Evolutionary conservation across 2,888 invertebrate genomes (phyloP).

Genomic region (Harpalus rufipes): DNA sequence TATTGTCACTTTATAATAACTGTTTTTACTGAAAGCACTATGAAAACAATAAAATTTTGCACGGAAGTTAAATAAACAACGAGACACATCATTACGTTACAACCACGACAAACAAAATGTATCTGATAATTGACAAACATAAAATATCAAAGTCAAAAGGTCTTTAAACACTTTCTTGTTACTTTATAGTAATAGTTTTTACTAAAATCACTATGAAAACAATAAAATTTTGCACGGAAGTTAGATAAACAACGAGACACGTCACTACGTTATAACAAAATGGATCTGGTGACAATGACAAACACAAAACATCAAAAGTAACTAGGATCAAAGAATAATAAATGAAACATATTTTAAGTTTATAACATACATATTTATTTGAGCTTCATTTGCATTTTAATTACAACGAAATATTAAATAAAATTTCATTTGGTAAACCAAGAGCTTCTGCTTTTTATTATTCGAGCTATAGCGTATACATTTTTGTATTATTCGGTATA

Average conservation of each 20-base stretch:
- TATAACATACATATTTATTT: constrained; percentile 93
- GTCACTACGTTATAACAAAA: not conserved
- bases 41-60: too few relatives aligned
- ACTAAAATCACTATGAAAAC: too few relatives aligned
- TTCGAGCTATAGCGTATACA: constrained; percentile 86
- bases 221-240: too few relatives aligned
- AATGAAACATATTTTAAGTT: constrained; percentile 80
- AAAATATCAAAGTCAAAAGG: not conserved
- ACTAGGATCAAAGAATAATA: constrained; percentile 68
- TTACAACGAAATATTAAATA: constrained; percentile 92
- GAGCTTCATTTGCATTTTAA: constrained; percentile 92
- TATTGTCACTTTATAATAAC: not conserved
- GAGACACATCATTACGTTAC: too few relatives aligned
- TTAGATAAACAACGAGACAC: too few relatives aligned
- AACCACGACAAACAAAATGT: too few relatives aligned
- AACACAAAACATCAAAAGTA: not conserved
- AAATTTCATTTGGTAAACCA: constrained; percentile 88
- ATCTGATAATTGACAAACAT: too few relatives aligned
- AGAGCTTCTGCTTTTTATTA: constrained; percentile 83
- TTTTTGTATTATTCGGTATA: constrained; percentile 84
- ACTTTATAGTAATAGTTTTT: not conserved
- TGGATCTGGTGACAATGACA: not conserved
- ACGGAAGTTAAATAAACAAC: too few relatives aligned
- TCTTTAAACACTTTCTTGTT: not conserved
- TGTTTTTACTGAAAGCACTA: too few relatives aligned